Base-by-base conservation (phyloP, 2,113 vertebrate genomes). In the Spea bombifrons region DNA sequence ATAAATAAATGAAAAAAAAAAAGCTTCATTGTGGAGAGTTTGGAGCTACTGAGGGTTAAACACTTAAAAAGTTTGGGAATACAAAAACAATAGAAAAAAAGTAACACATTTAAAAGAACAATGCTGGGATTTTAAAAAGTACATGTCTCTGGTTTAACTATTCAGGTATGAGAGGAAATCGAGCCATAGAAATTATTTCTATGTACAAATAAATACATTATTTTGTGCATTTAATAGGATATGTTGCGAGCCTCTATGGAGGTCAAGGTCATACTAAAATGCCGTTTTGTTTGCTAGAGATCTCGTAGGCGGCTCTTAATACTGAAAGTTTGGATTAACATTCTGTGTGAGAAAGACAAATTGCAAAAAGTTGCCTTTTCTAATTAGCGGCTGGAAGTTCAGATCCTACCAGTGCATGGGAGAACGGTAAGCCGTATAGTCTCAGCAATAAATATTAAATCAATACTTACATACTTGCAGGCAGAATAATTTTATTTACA, bases 361-460 rank as follows among this genome's bases (percentile, higher is more conserved):
- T 66, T 59, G 77, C 77, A 59, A 43, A 73, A 45, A 72, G 71
- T 73, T 59, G 77, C 64, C 63, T 79, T 80, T 73, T 67, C 67
- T 66, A 80, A 73, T 80, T 80, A 73, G 77, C 77, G 73, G 71
- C 50, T 67, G 63, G 77, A 50, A 67, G 70, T 66, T 48, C 52
- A 30, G 4, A 71, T 44, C 8, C 17, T 13, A 43, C 4, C 17
- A 17, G 43, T 47, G 63, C 70, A 68, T 47, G 17, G 16, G 50
- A 57, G 46, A 46, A 55, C n/a, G 49, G 69, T 17, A 73, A n/a
- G 44, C 53, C 43, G 72, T 67, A 67, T 16, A 47, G 77, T 48
- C 50, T 57, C 44, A 17, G 64, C 55, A 80, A 80, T 80, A 79
- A 79, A 79, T 79, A 79, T 79, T 79, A 73, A 73, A 73, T 79